These are phyloP conservation scores for Solen grandis DNA, from an alignment of 1,140 invertebrate genomes.

Conservation along the genomic window DNA sequence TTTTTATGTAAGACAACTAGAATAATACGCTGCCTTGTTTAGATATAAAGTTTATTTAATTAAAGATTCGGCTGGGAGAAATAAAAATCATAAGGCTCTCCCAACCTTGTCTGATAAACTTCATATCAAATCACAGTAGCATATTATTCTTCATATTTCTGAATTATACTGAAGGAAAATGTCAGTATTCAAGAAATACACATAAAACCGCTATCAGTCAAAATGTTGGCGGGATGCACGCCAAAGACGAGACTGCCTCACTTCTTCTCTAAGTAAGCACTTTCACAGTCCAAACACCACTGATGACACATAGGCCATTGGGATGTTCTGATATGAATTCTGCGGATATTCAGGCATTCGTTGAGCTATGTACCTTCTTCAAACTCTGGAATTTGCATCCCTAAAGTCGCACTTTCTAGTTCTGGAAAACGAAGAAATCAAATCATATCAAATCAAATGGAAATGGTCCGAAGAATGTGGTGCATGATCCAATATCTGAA, in stretches of 20 bases:
- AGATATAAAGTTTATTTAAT: no score
- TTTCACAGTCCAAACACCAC: background rate
- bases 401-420: background rate
- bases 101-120: no score
- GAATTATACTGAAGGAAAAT: background rate
- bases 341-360: background rate
- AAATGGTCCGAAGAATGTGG: no score
- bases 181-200: background rate
- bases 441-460: no score
- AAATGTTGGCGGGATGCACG: background rate
- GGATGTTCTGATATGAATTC: background rate
- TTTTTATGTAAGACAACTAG: no score
- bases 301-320: background rate
- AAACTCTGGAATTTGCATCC: background rate
- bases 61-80: no score
- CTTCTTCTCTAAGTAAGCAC: background rate
- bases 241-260: background rate
- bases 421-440: no score
- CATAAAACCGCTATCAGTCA: background rate
- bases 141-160: background rate
- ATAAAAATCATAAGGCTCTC: no score
- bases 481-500: no score
- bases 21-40: no score
- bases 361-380: background rate
- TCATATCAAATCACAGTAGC: no score